Percentiles rank a stretch among this genome's conserved stretches.
phyloP scores from a whole-genome alignment of 2,113 vertebrate species.

The Perccottus glenii region DNA sequence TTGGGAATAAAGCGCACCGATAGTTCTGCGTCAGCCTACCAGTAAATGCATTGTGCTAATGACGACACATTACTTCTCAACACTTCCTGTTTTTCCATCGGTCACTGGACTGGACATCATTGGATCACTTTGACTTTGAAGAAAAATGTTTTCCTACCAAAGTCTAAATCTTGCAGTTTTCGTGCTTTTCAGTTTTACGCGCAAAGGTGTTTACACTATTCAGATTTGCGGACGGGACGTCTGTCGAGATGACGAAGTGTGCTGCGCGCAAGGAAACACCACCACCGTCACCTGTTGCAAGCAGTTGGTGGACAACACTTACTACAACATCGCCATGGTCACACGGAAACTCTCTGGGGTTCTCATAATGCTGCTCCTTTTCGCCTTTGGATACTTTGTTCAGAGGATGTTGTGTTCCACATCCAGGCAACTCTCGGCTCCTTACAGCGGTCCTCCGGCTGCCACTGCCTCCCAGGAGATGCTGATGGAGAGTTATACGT shows the following conservation, averaged over 20 bases:
- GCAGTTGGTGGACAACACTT: slow-evolving; percentile 75
- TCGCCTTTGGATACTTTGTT: slow-evolving; percentile 86
- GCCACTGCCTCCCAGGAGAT: slow-evolving; percentile 78
- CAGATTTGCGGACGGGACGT: slow-evolving; percentile 74
- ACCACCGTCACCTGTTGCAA: slow-evolving; percentile 76
- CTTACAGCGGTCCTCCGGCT: slow-evolving; percentile 53
- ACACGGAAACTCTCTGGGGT: slow-evolving; percentile 87
- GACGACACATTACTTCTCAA: slow-evolving; percentile 8
- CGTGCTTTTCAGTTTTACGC: slow-evolving; percentile 11
- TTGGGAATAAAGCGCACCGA: background rate
- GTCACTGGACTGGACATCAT: background rate
- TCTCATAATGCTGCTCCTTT: slow-evolving; percentile 85
- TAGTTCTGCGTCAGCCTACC: slow-evolving; percentile 35
- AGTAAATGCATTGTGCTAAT: background rate
- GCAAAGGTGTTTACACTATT: slow-evolving; percentile 33
- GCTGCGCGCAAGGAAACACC: slow-evolving; percentile 79
- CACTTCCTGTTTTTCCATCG: background rate
- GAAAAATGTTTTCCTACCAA: slow-evolving; percentile 31
- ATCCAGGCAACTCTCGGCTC: slow-evolving; percentile 70
- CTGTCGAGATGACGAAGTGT: slow-evolving; percentile 80
- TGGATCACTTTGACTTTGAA: background rate
- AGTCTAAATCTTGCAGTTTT: slow-evolving; percentile 11
- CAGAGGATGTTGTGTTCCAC: slow-evolving; percentile 83
- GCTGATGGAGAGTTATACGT: slow-evolving; percentile 70
- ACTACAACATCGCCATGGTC: slow-evolving; percentile 85